phyloP scores from a whole-genome alignment of 2,888 invertebrate species.

The Nebria brevicollis region DNA sequence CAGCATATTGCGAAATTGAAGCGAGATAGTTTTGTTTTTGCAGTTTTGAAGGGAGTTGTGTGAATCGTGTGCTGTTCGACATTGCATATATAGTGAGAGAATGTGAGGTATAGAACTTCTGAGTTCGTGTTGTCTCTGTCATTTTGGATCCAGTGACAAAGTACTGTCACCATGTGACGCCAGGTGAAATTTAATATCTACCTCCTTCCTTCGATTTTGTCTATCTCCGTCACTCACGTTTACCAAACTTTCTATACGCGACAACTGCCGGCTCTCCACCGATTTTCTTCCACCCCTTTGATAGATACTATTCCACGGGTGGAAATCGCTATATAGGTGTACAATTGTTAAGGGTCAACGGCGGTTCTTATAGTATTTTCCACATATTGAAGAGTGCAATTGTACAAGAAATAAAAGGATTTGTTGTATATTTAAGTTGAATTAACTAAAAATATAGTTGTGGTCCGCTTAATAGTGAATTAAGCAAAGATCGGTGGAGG shows the following conservation, averaged over 20 bases:
- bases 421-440: no score
- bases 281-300: conserved; percentile 32
- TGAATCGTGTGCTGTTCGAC: conserved; percentile 29
- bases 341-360: neutral
- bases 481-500: no score
- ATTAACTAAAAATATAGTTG: no score
- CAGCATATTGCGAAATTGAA: neutral
- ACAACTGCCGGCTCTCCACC: neutral
- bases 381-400: no score
- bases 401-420: no score
- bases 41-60: conserved; percentile 28
- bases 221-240: conserved; percentile 26
- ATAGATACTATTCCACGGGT: conserved; percentile 16
- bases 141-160: conserved; percentile 59
- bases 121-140: conserved; percentile 39
- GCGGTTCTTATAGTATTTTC: neutral
- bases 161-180: conserved; percentile 63
- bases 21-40: conserved; percentile 28
- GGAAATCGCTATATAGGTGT: neutral
- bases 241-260: conserved; percentile 16
- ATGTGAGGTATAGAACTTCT: conserved; percentile 24
- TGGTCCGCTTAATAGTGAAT: no score
- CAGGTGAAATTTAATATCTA: conserved; percentile 65
- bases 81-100: conserved; percentile 41
- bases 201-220: conserved; percentile 50